Base-by-base conservation (phyloP, 2,888 invertebrate species). In the Drosophila borealis region DNA sequence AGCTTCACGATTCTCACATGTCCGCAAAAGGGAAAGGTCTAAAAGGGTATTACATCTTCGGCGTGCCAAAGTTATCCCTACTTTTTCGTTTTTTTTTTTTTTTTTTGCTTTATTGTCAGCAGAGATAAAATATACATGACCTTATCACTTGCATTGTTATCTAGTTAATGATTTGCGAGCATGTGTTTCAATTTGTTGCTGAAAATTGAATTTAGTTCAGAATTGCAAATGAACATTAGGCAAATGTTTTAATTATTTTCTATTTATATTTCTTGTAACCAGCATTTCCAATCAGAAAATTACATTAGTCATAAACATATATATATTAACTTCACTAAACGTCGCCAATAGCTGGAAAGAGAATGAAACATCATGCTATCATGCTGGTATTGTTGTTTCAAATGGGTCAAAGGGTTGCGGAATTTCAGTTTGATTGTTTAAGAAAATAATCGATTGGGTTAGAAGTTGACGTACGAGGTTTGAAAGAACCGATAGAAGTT, bases 61-160 rank as follows among this genome's bases (percentile, higher is more conserved):
- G 8, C 29, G 8, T 29, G 29, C 2, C 8, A 0, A 6, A 29
- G 29, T 29, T 29, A 29, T 29, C 1, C 8, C 2, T 29, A 29
- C 2, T 29, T 29, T 29, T 0, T 25, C 6, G 25, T 25, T n/a
- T n/a, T n/a, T n/a, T 29, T 29, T 29, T 33, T 10, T 14, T 19
- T 11, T 9, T 37, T 19, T 19, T 25, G 10, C 4, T 10, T 36
- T 29, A 54, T 54, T 68, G 17, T 25, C 61, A 41, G 41, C 10
- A 41, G 2, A 50, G 13, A 72, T 59, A 50, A 46, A 55, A 55
- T n/a, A 34, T 33, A 42, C 41, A 21, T 8, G 4, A 60, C 48
- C 59, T 74, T 74, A 49, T 74, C 74, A 25, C 17, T 25, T 29
- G 17, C 4, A 3, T 39, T 44, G 44, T 39, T 59, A 70, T 70